These are phyloP conservation scores for Drosophila bocqueti DNA, from an alignment of 1,140 invertebrate genomes.

Conservation along the genomic window DNA sequence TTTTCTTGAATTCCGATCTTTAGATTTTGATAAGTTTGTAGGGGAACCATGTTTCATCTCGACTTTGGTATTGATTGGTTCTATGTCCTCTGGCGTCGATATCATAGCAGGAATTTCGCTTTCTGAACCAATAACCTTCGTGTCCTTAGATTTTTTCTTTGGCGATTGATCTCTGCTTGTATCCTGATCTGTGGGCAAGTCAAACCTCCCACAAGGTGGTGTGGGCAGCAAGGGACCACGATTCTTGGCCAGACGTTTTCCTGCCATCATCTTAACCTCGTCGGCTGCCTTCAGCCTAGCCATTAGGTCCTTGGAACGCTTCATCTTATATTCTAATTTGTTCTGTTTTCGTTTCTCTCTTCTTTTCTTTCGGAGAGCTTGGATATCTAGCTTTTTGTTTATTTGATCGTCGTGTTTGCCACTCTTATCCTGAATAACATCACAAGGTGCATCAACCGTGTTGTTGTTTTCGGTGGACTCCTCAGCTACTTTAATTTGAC, in stretches of 20 bases:
- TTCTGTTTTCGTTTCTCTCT: background rate
- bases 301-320: constrained; percentile 30
- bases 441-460: background rate
- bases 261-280: constrained; percentile 10
- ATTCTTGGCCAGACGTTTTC: background rate
- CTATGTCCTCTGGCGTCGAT: background rate
- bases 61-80: background rate
- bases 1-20: background rate
- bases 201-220: background rate
- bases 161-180: background rate
- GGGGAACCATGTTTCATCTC: background rate
- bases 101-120: background rate
- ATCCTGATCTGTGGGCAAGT: background rate
- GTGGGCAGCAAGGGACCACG: background rate
- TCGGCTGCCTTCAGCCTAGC: constrained; percentile 45
- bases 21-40: background rate
- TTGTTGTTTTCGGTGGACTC: background rate
- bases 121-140: background rate
- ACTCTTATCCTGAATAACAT: background rate
- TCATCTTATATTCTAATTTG: constrained; percentile 7
- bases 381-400: background rate
- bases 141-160: background rate
- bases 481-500: background rate
- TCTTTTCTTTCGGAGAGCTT: background rate
- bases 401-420: no score